A percentile compares a stretch with the other conserved stretches of the same genome.
Evolutionary conservation across 2,888 invertebrate genomes (phyloP).

Genomic region (Criorhina ranunculi): DNA sequence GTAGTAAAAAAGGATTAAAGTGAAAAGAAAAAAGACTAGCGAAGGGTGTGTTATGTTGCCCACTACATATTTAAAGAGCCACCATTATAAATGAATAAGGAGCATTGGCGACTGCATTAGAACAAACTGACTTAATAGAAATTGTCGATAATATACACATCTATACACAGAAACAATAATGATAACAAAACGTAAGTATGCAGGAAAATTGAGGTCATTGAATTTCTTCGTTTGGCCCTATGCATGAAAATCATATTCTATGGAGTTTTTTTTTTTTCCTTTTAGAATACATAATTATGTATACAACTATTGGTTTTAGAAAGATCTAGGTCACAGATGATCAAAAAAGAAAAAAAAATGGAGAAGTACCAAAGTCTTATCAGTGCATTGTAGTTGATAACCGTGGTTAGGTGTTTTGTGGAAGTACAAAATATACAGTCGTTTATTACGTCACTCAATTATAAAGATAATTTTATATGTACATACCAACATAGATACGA

Average conservation of each 20-base stretch:
- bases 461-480: background rate
- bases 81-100: background rate
- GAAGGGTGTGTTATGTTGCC: conserved; percentile 44
- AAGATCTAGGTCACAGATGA: conserved; percentile 43
- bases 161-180: conserved; percentile 45
- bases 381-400: conserved; percentile 17
- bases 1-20: background rate
- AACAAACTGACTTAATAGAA: conserved; percentile 13
- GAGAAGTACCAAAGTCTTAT: conserved; percentile 15
- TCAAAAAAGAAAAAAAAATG: conserved; percentile 22
- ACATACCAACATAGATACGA: too few relatives aligned
- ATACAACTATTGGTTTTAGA: conserved; percentile 6
- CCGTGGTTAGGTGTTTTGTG: background rate
- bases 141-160: conserved; percentile 27
- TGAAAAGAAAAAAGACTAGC: background rate
- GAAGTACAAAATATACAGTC: background rate
- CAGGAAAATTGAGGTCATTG: conserved; percentile 42
- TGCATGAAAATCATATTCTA: conserved; percentile 16
- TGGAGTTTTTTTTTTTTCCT: conserved; percentile 25
- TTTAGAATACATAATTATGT: conserved; percentile 27
- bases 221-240: conserved; percentile 34
- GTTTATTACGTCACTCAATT: conserved; percentile 8
- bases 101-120: conserved; percentile 12
- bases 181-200: conserved; percentile 55
- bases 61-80: conserved; percentile 1